phyloP scores from a whole-genome alignment of 2,888 invertebrate species.

The Tinea pellionella region DNA sequence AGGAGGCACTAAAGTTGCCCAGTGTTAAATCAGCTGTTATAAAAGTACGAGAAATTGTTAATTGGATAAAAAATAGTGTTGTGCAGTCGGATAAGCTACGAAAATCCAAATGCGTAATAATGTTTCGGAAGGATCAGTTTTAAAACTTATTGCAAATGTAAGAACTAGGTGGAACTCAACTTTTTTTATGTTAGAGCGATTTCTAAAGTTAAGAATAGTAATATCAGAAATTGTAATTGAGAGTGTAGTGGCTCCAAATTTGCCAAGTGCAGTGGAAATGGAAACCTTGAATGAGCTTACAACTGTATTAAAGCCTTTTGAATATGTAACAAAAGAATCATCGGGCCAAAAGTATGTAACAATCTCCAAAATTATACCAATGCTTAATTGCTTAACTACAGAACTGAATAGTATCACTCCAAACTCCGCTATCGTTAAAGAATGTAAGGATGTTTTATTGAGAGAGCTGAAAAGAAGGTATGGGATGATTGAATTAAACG shows the following conservation, averaged over 20 bases:
- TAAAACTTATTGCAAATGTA: constrained; percentile 20
- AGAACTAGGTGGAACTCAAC: constrained; percentile 22
- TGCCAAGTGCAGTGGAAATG: constrained; percentile 21
- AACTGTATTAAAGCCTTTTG: constrained; percentile 18
- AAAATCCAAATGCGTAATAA: constrained; percentile 15
- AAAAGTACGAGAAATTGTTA: constrained; percentile 20
- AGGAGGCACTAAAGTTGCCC: constrained; percentile 21
- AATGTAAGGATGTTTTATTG: constrained; percentile 22
- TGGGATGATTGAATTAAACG: constrained; percentile 21
- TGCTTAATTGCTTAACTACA: constrained; percentile 25
- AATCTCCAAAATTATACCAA: constrained; percentile 26
- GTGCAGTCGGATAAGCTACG: constrained; percentile 21
- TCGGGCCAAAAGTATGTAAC: constrained; percentile 24
- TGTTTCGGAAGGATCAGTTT: constrained; percentile 19
- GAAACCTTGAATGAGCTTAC: constrained; percentile 22
- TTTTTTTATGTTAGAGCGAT: constrained; percentile 19
- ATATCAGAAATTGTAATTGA: constrained; percentile 23
- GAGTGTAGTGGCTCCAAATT: constrained; percentile 21
- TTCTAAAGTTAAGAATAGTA: constrained; percentile 17
- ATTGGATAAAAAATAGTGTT: constrained; percentile 20
- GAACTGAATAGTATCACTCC: constrained; percentile 23
- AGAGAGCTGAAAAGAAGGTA: constrained; percentile 21
- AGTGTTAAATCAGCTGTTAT: constrained; percentile 18
- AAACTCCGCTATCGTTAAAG: constrained; percentile 21
- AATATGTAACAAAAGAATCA: constrained; percentile 25